Evolutionary conservation across 2,888 invertebrate genomes (phyloP), one percentile per base, ranked within the genome.

Genomic region (Empis stercorea): DNA sequence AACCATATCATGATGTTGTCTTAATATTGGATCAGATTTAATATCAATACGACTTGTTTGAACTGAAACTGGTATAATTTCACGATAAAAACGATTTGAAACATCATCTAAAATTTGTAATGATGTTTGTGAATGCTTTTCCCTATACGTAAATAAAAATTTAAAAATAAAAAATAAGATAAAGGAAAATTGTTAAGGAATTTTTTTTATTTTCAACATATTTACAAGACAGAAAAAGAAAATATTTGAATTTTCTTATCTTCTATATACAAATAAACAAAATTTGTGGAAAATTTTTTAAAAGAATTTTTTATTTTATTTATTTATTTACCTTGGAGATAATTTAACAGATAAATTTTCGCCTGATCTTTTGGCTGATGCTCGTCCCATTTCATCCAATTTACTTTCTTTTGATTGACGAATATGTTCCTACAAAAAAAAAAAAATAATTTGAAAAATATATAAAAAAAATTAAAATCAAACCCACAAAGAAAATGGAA

Each of bases 371-470:
- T 63, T 65, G 50, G 67, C 68, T 16, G 68, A 69, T 42, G 59
- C 58, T 47, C 68, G 61, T 1, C 78, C 81, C 54, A 80, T 65
- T 60, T 80, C 79, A 62, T 87, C 83, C 50, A 87, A 68, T 36
- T 84, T 78, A 57, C 84, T 85, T 62, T 87, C 87, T 48, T 85
- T 79, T 1, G 87, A 87, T 58, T 85, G 82, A 7, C 84, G 74
- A 59, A 87, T 80, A 64, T 81, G 80, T 57, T 81, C 81, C 81
- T 82, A 71, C 15, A 70, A 27, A 47, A 43, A 15, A 11, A 15
- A 10, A 39, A 42, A 42, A 37, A 10, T 11, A 20, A 43, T 10
- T 16, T 34, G 32, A 5, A 34, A n/a, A 34, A 34, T n/a, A 17
- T 32, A 27, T 17, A 38, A 4, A 37, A 44, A 47, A 44, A 47